Percentiles rank a stretch among this genome's conserved stretches.
Evolutionary conservation across 2,797 vertebrate genomes (phyloP).

Genomic region (Austrolebias charrua): DNA sequence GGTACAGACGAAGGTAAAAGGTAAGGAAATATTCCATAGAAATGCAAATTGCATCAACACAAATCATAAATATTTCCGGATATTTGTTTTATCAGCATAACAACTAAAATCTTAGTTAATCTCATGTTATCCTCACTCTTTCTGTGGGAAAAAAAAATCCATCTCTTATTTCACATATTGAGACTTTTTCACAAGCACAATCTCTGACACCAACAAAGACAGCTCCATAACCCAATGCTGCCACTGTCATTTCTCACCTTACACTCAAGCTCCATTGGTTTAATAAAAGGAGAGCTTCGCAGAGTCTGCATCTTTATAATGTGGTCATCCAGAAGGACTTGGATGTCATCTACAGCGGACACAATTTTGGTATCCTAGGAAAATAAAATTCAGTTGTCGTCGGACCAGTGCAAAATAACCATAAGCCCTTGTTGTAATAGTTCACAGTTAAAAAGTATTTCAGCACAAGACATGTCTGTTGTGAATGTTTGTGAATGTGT

Average conservation of each 20-base stretch:
- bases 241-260: slow-evolving; percentile 77
- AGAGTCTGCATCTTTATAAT: slow-evolving; percentile 92
- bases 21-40: too few species aligned
- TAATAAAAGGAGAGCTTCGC: slow-evolving; percentile 89
- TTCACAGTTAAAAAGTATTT: slow-evolving; percentile 5
- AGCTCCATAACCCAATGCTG: background rate
- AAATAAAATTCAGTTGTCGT: slow-evolving; percentile 33
- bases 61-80: too few species aligned
- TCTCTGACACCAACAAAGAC: background rate
- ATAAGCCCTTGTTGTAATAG: slow-evolving; percentile 4
- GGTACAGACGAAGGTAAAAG: too few species aligned
- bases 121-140: too few species aligned
- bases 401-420: background rate
- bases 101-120: too few species aligned
- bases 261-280: slow-evolving; percentile 87
- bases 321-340: slow-evolving; percentile 90
- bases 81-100: too few species aligned
- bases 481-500: slow-evolving; percentile 11
- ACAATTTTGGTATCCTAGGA: slow-evolving; percentile 85
- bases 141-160: too few species aligned
- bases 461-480: background rate
- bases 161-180: background rate
- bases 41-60: too few species aligned
- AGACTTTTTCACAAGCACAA: background rate
- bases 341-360: slow-evolving; percentile 89